Evolutionary conservation across 2,113 vertebrate genomes (phyloP), one percentile per base, ranked within the genome.

Genomic region (Plectropomus leopardus): DNA sequence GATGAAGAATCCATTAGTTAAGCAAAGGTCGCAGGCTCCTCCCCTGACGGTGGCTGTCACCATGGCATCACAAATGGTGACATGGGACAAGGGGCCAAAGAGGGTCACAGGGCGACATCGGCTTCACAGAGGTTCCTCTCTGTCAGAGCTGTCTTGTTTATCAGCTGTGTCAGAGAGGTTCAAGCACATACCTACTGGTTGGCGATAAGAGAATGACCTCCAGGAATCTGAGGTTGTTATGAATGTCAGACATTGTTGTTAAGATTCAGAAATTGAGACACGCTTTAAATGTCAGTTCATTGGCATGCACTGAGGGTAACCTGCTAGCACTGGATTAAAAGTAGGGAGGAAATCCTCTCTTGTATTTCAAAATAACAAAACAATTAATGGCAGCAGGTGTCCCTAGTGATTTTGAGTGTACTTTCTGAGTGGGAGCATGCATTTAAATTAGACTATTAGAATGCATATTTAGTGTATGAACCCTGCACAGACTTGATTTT

Each of bases 1-100:
- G 36, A 53, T 88, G 82, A 91, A 91, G 92, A 83, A 92, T 71
- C 89, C 94, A 94, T 96, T 94, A 93, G 91, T 92, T 95, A 95
- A 96, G 89, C 84, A 95, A 96, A 97, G 97, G 96, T 97, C 95
- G 92, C 72, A 4, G 5, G 81, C 86, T 94, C 93, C 91, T 93
- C 94, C 94, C 78, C 58, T 78, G 92, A 92, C 91, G 91, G 88
- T 79, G 72, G 82, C 88, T 93, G 91, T 94, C 91, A 92, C 84
- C 71, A 6, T 58, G 67, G 55, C 85, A 78, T 91, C 87, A 78
- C 88, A 83, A 76, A 72, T 80, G 40, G 72, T 48, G 89, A 83
- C 84, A 80, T 21, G 84, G 73, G 83, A 84, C 59, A 21, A 32
- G 72, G 59, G 74, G 67, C 66, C 72, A 84, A 76, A 86, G 83